These are phyloP conservation scores for Drosophila antonietae DNA, from an alignment of 2,888 invertebrate species.

Conservation along the genomic window DNA sequence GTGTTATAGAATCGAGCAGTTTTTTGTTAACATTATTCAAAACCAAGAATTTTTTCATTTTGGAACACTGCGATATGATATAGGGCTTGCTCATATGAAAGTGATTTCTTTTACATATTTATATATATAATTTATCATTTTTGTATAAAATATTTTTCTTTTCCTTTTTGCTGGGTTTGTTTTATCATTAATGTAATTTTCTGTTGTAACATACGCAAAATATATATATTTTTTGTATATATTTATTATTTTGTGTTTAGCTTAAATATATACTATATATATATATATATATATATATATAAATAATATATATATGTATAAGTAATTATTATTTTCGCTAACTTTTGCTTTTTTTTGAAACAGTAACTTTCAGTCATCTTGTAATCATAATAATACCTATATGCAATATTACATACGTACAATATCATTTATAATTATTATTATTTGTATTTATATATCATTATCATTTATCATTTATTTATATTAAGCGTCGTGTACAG, in stretches of 20 bases:
- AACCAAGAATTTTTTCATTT: slow-evolving; percentile 19
- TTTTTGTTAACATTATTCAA: slow-evolving; percentile 31
- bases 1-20: slow-evolving; percentile 19
- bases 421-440: slow-evolving; percentile 47
- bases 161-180: slow-evolving; percentile 44
- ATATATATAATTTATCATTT: slow-evolving; percentile 11
- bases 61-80: slow-evolving; percentile 43
- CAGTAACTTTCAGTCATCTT: slow-evolving; percentile 79
- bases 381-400: slow-evolving; percentile 73
- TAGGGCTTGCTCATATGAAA: slow-evolving; percentile 19
- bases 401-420: slow-evolving; percentile 71
- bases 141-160: slow-evolving; percentile 76
- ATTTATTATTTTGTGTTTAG: slow-evolving; percentile 47
- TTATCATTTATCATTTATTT: slow-evolving; percentile 39
- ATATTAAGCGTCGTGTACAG: slow-evolving; percentile 70
- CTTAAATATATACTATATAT: slow-evolving; percentile 46
- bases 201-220: slow-evolving; percentile 82
- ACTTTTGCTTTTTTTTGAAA: slow-evolving; percentile 54
- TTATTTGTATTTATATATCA: slow-evolving; percentile 17
- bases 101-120: slow-evolving; percentile 66
- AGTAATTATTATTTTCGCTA: slow-evolving; percentile 59
- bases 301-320: slow-evolving; percentile 47
- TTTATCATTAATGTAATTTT: slow-evolving; percentile 48
- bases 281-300: slow-evolving; percentile 41
- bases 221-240: slow-evolving; percentile 76